Evolutionary conservation across 2,888 invertebrate genomes (phyloP).

Genomic region (Phaonia tiefii): DNA sequence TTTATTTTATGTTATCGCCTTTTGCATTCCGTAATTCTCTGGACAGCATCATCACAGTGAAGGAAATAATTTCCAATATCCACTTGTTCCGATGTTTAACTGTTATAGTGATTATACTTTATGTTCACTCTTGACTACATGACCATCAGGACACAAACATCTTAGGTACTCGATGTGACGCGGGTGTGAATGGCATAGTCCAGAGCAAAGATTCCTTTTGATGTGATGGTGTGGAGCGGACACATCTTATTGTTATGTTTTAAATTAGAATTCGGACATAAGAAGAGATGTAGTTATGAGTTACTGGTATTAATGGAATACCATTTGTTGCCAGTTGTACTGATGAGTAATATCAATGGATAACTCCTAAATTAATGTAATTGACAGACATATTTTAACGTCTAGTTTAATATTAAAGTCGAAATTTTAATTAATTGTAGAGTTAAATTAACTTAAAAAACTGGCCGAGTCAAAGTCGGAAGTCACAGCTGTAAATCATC

Average conservation of each 20-base stretch:
- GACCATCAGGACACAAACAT: not conserved
- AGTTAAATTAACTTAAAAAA: too few species aligned
- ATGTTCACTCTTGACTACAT: constrained; percentile 43
- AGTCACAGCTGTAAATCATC: too few species aligned
- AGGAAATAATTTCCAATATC: constrained; percentile 49
- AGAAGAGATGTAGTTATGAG: too few species aligned
- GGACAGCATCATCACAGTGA: not conserved
- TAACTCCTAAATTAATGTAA: too few species aligned
- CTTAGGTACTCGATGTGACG: constrained; percentile 11
- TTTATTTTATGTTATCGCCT: constrained; percentile 49
- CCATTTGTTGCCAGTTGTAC: too few species aligned
- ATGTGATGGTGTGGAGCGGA: not conserved
- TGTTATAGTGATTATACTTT: constrained; percentile 59
- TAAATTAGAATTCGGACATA: not conserved
- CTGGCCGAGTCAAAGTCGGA: too few species aligned
- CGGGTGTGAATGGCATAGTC: constrained; percentile 5
- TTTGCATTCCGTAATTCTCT: constrained; percentile 10
- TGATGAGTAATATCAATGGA: too few species aligned
- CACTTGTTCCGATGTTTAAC: constrained; percentile 57
- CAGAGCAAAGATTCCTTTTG: not conserved
- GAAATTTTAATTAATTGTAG: too few species aligned
- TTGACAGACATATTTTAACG: too few species aligned
- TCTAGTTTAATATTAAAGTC: too few species aligned
- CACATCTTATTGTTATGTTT: constrained; percentile 11
- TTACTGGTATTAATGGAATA: too few species aligned